Evolutionary conservation across 2,888 invertebrate genomes (phyloP).

Genomic region (Aleiodes alternator): DNA sequence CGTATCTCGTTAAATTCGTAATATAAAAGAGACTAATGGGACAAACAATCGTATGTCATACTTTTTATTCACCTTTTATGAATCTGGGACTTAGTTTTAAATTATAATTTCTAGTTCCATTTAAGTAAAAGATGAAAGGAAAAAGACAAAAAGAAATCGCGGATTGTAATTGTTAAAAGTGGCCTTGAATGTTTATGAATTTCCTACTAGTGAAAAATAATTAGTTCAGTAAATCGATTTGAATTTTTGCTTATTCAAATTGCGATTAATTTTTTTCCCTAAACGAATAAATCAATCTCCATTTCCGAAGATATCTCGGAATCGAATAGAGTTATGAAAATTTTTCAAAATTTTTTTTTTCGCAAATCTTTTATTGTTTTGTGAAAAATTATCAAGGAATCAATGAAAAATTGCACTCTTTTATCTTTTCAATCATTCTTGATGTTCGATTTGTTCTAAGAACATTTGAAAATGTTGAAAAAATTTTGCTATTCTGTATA

Average conservation of each 20-base stretch:
- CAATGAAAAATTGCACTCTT: no score
- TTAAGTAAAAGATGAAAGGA: not conserved
- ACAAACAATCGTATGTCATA: constrained; percentile 31
- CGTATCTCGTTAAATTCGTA: not conserved
- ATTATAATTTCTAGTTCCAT: constrained; percentile 30
- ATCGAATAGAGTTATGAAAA: no score
- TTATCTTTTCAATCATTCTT: no score
- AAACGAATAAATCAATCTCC: no score
- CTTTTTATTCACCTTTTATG: constrained; percentile 32
- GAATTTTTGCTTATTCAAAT: not conserved
- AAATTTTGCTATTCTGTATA: no score
- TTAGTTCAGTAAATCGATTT: not conserved
- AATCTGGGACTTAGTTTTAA: constrained; percentile 21
- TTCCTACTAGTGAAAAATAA: not conserved
- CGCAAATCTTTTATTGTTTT: no score
- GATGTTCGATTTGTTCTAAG: no score
- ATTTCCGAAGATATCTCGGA: no score
- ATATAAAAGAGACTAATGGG: constrained; percentile 19
- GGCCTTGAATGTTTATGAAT: not conserved
- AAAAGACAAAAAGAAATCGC: constrained; percentile 12
- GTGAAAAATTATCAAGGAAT: no score
- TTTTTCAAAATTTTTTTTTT: no score
- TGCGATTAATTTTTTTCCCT: not conserved
- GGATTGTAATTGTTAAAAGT: not conserved
- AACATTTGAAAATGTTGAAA: no score